phyloP scores from a whole-genome alignment of 2,797 vertebrate genomes.

The Cirrhinus molitorella region DNA sequence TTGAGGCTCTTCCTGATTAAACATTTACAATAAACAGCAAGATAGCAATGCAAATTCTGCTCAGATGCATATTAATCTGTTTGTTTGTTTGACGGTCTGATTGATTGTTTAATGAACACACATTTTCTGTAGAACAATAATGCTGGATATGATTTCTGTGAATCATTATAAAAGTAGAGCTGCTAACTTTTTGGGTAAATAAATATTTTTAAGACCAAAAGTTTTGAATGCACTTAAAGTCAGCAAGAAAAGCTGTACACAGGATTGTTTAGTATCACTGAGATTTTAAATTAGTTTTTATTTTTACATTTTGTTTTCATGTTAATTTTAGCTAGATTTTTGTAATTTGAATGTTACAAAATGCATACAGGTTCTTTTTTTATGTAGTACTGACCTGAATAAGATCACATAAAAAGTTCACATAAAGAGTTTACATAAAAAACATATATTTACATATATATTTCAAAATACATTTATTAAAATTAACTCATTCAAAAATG shows the following conservation, averaged over 20 bases:
- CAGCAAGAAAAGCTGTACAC: not conserved
- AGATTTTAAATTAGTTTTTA: no score
- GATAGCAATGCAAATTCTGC: not conserved
- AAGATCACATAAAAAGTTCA: no score
- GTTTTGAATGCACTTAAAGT: not conserved
- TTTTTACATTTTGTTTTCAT: no score
- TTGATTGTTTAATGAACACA: not conserved
- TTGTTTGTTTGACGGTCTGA: conserved; percentile 4
- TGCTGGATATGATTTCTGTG: not conserved
- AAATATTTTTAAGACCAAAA: not conserved
- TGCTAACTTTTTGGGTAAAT: not conserved
- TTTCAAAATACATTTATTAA: no score
- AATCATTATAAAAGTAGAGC: not conserved
- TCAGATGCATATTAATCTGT: conserved; percentile 12
- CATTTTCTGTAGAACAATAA: not conserved
- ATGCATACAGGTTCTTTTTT: no score
- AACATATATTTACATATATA: no score
- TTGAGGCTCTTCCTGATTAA: conserved; percentile 10
- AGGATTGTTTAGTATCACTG: no score
- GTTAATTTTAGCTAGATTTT: no score
- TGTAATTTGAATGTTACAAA: no score
- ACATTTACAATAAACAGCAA: not conserved
- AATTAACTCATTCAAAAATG: no score
- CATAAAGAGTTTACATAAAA: no score
- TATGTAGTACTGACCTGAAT: no score